Base-by-base conservation (phyloP, 2,113 vertebrate genomes). In the Pleuronectes platessa region DNA sequence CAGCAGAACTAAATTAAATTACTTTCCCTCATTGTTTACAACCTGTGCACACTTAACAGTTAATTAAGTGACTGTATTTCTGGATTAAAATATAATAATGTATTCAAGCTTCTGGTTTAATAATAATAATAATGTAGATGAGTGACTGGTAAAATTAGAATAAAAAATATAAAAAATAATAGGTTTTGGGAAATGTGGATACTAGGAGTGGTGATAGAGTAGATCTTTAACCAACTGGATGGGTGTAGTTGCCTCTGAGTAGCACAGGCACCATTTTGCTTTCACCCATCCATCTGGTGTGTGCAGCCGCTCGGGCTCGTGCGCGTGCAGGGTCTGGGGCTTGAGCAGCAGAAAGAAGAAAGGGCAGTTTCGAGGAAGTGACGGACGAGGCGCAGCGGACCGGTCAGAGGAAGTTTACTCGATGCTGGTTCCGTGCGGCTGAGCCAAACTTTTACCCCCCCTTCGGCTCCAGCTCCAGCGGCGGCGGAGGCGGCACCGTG, bases 391-490 rank as follows among this genome's bases (percentile, higher is more conserved):
- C 86, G 85, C 79, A 21, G 71, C 12, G 79, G 76, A 79, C 90
- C 78, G 85, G 92, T 83, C 92, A 89, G 87, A 94, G 94, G 94
- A 95, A 95, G 94, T 95, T 94, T 94, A 87, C 85, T 81, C 83
- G 87, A 66, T 80, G 84, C 71, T 82, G 89, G 82, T 86, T 68
- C 89, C 74, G 82, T 84, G 83, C 21, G n/a, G n/a, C 92, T 81
- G 82, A 84, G 74, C 86, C 76, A 92, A 95, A 94, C 89, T 90
- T 94, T 94, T 86, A 82, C 80, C 83, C 85, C 81, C 42, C 31
- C 31, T 49, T 17, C 14, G 4, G 47, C 47, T 18, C 47, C 47
- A 18, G 47, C 47, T 17, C 14, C 47, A 18, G 47, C 4, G 47
- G 14, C 47, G 5, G 13, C 51, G 82, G 79, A 89, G 86, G 83